Percentiles rank a stretch among this genome's conserved stretches.
phyloP scores from a whole-genome alignment of 2,113 vertebrate species.

The Tachysurus fulvidraco region DNA sequence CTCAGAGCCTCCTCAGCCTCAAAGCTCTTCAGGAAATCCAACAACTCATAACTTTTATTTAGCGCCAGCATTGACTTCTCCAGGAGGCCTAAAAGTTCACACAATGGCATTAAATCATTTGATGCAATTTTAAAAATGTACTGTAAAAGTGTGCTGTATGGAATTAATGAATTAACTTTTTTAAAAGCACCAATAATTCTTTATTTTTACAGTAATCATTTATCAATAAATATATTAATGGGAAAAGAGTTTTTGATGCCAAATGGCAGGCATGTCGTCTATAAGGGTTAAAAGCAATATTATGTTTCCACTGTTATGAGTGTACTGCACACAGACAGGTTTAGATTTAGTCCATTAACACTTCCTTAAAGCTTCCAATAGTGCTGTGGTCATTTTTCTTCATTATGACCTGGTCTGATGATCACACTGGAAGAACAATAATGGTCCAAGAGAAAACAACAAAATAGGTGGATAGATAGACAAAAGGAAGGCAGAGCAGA shows the following conservation, averaged over 20 bases:
- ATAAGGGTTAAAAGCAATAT: neutral
- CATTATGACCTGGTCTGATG: neutral
- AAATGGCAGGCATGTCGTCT: neutral
- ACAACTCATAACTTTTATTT: constrained; percentile 82
- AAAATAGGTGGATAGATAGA: neutral
- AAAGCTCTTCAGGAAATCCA: constrained; percentile 81
- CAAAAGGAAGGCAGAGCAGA: no score
- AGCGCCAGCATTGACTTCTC: constrained; percentile 83
- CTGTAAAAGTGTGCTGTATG: neutral
- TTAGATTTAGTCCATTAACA: neutral
- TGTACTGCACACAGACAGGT: neutral
- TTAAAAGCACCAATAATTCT: neutral
- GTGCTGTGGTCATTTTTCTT: neutral
- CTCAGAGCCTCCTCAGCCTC: constrained; percentile 75
- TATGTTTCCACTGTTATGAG: neutral
- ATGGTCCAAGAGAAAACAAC: neutral
- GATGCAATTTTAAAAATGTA: neutral
- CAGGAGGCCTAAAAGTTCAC: constrained; percentile 77
- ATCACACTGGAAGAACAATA: neutral
- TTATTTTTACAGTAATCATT: neutral
- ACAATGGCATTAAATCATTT: neutral
- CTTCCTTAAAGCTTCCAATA: neutral
- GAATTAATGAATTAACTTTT: neutral
- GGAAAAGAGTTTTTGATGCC: neutral
- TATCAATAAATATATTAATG: neutral